Percentiles rank a stretch among this genome's conserved stretches.
Evolutionary conservation across 2,113 vertebrate genomes (phyloP).

Genomic region (Poicephalus meyeri): DNA sequence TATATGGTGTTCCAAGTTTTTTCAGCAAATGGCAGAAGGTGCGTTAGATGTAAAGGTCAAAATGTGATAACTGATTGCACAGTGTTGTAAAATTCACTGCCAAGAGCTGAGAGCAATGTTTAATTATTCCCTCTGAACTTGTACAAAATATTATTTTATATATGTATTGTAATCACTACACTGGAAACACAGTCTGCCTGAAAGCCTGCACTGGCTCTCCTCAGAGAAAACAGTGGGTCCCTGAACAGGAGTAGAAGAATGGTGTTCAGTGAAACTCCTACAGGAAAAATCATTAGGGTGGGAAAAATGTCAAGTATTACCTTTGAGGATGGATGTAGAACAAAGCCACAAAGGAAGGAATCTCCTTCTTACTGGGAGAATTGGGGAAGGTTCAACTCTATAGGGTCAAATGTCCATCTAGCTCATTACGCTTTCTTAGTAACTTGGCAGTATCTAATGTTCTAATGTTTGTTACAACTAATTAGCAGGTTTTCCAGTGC

Average conservation of each 20-base stretch:
- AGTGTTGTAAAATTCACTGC: constrained; percentile 24
- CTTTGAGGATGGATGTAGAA: background rate
- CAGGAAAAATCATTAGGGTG: background rate
- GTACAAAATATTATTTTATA: constrained; percentile 32
- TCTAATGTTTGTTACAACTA: background rate
- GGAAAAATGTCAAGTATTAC: background rate
- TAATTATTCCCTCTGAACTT: constrained; percentile 62
- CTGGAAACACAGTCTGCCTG: background rate
- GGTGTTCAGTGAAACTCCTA: background rate
- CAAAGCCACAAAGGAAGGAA: background rate
- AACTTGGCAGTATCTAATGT: too few species aligned
- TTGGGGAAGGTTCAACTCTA: background rate
- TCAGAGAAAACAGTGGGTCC: background rate
- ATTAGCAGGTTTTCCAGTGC: background rate
- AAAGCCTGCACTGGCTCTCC: background rate
- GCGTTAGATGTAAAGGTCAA: constrained; percentile 25
- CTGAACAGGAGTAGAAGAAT: background rate
- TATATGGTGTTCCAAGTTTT: background rate
- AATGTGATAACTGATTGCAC: background rate
- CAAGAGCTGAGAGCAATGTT: background rate
- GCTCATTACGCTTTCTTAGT: background rate
- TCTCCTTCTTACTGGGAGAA: background rate
- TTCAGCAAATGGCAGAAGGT: background rate
- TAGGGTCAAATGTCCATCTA: background rate
- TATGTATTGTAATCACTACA: background rate